Percentiles rank a stretch among this genome's conserved stretches.
These are phyloP conservation scores for Microplitis mediator DNA, from an alignment of 1,140 invertebrate species.

Conservation along the genomic window DNA sequence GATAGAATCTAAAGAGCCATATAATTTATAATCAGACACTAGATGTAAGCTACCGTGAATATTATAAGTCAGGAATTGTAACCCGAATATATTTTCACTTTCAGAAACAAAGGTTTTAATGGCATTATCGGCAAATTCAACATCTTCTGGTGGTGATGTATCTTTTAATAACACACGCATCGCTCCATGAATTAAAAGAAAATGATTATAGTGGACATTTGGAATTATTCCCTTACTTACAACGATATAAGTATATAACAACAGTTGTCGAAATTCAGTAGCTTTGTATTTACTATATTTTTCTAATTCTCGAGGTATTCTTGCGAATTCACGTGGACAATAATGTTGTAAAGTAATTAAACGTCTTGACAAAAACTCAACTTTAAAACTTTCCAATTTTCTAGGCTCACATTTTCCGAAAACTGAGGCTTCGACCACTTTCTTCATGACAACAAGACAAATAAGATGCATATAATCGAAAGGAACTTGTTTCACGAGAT, in stretches of 20 bases:
- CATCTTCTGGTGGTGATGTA: constrained; percentile 9
- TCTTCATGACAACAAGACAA: no score
- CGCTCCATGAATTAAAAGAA: constrained; percentile 48
- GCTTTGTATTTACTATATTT: constrained; percentile 53
- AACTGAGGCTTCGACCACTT: no score
- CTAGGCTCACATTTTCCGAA: no score
- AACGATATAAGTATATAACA: constrained; percentile 53
- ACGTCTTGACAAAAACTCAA: no score
- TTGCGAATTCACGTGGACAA: constrained; percentile 37
- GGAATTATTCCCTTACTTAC: constrained; percentile 37
- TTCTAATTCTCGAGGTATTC: constrained; percentile 32
- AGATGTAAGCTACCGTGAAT: constrained; percentile 48
- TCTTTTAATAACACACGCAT: constrained; percentile 41
- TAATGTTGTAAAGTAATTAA: background rate
- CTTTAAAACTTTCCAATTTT: no score
- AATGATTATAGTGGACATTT: constrained; percentile 46
- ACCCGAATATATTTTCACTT: constrained; percentile 29
- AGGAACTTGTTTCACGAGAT: no score
- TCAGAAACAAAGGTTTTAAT: constrained; percentile 28
- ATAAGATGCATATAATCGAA: no score
- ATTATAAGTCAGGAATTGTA: constrained; percentile 39
- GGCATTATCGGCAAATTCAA: constrained; percentile 22
- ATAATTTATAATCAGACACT: constrained; percentile 48
- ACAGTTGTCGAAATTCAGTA: constrained; percentile 54
- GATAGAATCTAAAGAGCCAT: constrained; percentile 50